Base-by-base conservation (phyloP, 1,140 invertebrate species). In the Drosophila sproati region DNA sequence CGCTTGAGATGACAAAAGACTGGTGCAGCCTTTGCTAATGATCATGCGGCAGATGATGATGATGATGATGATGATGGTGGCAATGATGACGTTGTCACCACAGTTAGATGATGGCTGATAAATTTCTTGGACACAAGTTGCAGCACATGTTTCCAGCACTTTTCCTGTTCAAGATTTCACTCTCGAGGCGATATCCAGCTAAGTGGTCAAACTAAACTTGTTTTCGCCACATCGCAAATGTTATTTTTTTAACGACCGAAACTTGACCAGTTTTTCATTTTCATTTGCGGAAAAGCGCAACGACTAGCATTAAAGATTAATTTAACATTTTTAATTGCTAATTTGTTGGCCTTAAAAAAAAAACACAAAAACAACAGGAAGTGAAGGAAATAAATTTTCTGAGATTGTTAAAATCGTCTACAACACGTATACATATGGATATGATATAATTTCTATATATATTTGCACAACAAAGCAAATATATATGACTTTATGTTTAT, bases 131-230 rank as follows among this genome's bases (percentile, higher is more conserved):
- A 51, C 69, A 73, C 37, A 73, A 61, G 50, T 60, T 74, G 82
- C 77, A 73, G 74, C 82, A 85, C 81, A 85, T 85, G 82, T 78
- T 85, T 66, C 63, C 54, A 82, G 67, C 82, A 88, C 83, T 86
- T 79, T 86, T 79, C 67, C 83, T 37, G 45, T 55, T 61, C 61
- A 51, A 80, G 82, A 87, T 87, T 87, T 87, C 82, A 87, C 82
- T 87, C 79, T 88, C 82, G 48, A 59, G 80, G 62, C 79, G 54
- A 39, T 68, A 70, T 48, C 72, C 43, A 59, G 10, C 60, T 45
- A 76, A 64, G 66, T 52, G 79, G 55, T 41, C 35, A 45, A 39
- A 47, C 56, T 55, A 71, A 70, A 20, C 76, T 61, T 54, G 82
- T 87, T 87, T 81, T 82, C 45, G 64, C 76, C 76, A 68, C 63